Conservation (phyloP, 2,888 invertebrate species). For the Polyploca ridens region DNA sequence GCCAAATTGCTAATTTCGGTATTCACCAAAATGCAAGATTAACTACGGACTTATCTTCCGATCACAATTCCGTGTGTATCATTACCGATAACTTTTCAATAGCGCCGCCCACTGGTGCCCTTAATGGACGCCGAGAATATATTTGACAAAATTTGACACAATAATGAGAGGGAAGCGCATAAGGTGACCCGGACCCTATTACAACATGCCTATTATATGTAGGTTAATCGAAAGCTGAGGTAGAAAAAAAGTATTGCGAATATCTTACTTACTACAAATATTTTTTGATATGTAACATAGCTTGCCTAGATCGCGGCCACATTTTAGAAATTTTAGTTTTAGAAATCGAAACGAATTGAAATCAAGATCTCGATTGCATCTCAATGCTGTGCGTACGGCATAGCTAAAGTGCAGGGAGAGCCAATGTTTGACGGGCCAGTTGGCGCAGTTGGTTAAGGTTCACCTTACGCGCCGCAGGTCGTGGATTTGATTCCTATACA, state of each 20-base stretch:
- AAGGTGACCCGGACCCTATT: constrained; percentile 25
- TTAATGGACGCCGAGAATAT: constrained; percentile 68
- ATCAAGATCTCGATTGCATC: too few relatives aligned
- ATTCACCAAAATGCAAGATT: constrained; percentile 19
- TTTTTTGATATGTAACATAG: too few relatives aligned
- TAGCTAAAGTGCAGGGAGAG: too few relatives aligned
- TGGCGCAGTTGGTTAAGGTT: too few relatives aligned
- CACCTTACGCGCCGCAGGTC: too few relatives aligned
- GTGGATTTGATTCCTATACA: too few relatives aligned
- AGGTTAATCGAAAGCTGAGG: neutral
- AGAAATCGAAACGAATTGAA: too few relatives aligned
- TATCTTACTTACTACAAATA: neutral
- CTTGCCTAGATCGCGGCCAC: too few relatives aligned
- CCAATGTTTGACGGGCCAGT: too few relatives aligned
- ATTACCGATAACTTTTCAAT: constrained; percentile 53
- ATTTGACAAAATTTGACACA: constrained; percentile 77
- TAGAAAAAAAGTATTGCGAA: neutral
- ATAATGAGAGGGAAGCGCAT: constrained; percentile 64
- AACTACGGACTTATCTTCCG: constrained; percentile 32
- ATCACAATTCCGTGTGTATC: constrained; percentile 32
- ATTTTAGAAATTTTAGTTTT: too few relatives aligned
- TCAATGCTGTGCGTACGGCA: too few relatives aligned
- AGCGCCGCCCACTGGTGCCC: constrained; percentile 60
- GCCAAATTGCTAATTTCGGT: neutral
- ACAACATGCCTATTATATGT: constrained; percentile 12